Evolutionary conservation across 1,140 invertebrate genomes (phyloP).

Genomic region (Drosophila willistoni): DNA sequence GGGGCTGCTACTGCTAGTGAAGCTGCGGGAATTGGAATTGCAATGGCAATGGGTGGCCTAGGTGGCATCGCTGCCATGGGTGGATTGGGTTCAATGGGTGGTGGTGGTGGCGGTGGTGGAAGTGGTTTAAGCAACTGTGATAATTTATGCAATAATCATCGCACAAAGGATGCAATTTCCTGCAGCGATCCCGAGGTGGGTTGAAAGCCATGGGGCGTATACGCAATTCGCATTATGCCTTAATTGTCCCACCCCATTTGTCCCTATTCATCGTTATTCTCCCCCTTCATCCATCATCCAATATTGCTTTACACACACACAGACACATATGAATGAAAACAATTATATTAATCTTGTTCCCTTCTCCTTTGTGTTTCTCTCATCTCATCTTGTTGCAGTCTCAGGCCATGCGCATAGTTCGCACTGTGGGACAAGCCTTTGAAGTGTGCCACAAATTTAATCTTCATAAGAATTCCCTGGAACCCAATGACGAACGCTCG

Average conservation of each 20-base stretch:
- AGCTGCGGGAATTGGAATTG: not conserved
- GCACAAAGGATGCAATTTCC: conserved; percentile 68
- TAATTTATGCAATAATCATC: conserved; percentile 72
- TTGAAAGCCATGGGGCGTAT: conserved; percentile 49
- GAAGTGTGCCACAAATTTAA: conserved; percentile 99
- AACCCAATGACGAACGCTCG: conserved; percentile 86
- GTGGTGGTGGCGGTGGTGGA: not conserved
- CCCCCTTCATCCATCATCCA: not conserved
- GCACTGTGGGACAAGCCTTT: conserved; percentile 99
- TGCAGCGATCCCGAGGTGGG: conserved; percentile 74
- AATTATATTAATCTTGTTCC: conserved; percentile 34
- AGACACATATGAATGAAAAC: conserved; percentile 13
- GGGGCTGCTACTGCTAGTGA: not conserved
- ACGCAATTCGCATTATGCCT: conserved; percentile 48
- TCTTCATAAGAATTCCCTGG: conserved; percentile 84
- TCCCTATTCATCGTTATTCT: not conserved
- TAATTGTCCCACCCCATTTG: not conserved
- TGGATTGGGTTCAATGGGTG: not conserved
- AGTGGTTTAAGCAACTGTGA: conserved; percentile 55
- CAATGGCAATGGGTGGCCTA: conserved; percentile 1
- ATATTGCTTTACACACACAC: not conserved
- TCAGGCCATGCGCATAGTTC: conserved; percentile 98
- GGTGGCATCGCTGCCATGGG: too few species aligned
- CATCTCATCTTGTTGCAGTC: conserved; percentile 88
- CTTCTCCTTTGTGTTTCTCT: not conserved